phyloP scores from a whole-genome alignment of 92 coral and sea anemone species.

The Zoanthus sansibaricus region DNA sequence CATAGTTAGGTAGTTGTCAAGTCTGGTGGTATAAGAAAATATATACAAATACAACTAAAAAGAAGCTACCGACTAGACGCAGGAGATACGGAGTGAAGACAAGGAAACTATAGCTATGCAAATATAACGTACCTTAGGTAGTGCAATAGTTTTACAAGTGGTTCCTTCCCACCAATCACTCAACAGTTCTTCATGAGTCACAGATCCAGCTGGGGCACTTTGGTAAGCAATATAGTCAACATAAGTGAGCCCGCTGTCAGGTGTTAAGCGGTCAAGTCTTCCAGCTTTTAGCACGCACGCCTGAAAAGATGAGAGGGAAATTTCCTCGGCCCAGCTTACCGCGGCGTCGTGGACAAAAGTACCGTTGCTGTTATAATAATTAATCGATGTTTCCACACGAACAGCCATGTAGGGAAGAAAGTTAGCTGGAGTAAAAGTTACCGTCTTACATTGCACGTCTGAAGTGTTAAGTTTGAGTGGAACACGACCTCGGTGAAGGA shows the following conservation, averaged over 20 bases:
- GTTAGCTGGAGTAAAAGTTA: slow-evolving; percentile 45
- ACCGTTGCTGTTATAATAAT: slow-evolving; percentile 71
- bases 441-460: slow-evolving; percentile 68
- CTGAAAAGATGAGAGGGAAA: slow-evolving; percentile 50
- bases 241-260: slow-evolving; percentile 80
- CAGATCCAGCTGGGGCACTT: slow-evolving; percentile 69
- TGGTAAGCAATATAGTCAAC: slow-evolving; percentile 78
- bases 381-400: slow-evolving; percentile 68
- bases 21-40: too few relatives aligned
- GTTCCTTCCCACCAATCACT: slow-evolving; percentile 89
- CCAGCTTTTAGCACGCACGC: slow-evolving; percentile 86
- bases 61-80: too few relatives aligned
- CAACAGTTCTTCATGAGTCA: slow-evolving; percentile 56
- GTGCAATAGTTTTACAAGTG: slow-evolving; percentile 48
- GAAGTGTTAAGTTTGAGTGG: slow-evolving; percentile 67
- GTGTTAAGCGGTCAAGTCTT: slow-evolving; percentile 72
- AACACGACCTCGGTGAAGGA: slow-evolving; percentile 74
- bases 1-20: too few relatives aligned
- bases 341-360: slow-evolving; percentile 71
- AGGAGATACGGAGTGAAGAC: not conserved
- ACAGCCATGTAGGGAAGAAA: slow-evolving; percentile 56
- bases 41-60: not conserved
- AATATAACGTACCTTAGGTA: slow-evolving; percentile 53
- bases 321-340: slow-evolving; percentile 77
- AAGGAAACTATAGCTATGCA: not conserved